phyloP scores from a whole-genome alignment of 2,113 vertebrate species.

The Monarcha castaneiventris region DNA sequence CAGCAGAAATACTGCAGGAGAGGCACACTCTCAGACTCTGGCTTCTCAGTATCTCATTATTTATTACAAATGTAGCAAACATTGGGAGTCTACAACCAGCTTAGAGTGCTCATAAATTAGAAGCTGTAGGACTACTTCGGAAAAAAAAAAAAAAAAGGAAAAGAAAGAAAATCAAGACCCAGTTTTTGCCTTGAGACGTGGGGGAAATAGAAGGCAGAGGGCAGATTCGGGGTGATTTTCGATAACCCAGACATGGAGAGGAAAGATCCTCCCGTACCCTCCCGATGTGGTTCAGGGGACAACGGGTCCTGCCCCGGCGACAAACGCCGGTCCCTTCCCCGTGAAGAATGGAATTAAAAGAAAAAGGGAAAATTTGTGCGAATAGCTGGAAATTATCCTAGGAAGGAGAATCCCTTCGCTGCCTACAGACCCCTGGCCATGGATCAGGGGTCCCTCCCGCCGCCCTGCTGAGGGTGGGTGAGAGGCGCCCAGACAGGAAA shows the following conservation, averaged over 20 bases:
- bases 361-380: not conserved
- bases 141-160: not conserved
- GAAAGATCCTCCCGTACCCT: not conserved
- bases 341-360: not conserved
- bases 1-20: conserved; percentile 55
- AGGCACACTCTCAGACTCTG: conserved; percentile 42
- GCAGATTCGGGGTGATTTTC: not conserved
- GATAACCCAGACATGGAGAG: not conserved
- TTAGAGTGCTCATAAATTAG: conserved; percentile 58
- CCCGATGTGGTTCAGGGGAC: not conserved
- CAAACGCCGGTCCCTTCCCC: not conserved
- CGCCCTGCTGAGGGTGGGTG: no score
- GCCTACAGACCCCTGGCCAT: not conserved
- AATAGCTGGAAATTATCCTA: not conserved
- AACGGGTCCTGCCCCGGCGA: not conserved
- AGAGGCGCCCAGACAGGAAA: not conserved
- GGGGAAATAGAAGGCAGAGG: not conserved
- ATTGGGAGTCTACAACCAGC: conserved; percentile 32
- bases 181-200: not conserved
- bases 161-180: not conserved
- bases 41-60: conserved; percentile 68
- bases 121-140: not conserved
- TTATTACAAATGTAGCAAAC: conserved; percentile 67
- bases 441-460: not conserved
- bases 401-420: not conserved